Conservation (phyloP, 2,797 vertebrate species). For the Pampus argenteus region DNA sequence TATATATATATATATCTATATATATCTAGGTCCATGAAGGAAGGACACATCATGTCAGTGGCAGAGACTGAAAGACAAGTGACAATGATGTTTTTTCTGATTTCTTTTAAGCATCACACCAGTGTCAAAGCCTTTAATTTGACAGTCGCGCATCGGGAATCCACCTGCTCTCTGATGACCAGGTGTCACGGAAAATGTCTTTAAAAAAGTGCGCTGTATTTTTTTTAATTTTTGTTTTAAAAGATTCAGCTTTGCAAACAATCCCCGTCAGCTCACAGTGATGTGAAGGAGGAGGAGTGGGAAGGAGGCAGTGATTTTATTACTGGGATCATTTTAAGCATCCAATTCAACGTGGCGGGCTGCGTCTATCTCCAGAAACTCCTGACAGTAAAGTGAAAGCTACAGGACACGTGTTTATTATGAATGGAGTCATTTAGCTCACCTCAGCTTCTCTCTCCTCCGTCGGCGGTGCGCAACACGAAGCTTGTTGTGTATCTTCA, state of each 20-base stretch:
- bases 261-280: neutral
- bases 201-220: constrained; percentile 10
- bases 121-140: constrained; percentile 27
- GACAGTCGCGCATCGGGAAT: constrained; percentile 44
- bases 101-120: constrained; percentile 17
- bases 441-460: constrained; percentile 52
- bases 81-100: constrained; percentile 14
- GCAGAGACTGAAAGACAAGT: constrained; percentile 14
- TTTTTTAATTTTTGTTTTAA: neutral
- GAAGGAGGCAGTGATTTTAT: neutral
- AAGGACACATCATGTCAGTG: constrained; percentile 7
- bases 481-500: constrained; percentile 20
- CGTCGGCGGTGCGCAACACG: constrained; percentile 34
- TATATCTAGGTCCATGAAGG: no score
- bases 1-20: no score
- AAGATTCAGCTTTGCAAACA: constrained; percentile 5
- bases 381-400: constrained; percentile 56
- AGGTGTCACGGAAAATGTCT: neutral
- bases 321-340: constrained; percentile 18
- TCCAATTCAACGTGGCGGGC: constrained; percentile 31
- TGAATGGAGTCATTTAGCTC: constrained; percentile 31
- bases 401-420: constrained; percentile 52
- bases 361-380: constrained; percentile 56
- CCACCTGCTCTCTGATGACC: constrained; percentile 40
- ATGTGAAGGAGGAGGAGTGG: neutral